phyloP scores from a whole-genome alignment of 2,797 vertebrate genomes.

The Manis crassicaudata region DNA sequence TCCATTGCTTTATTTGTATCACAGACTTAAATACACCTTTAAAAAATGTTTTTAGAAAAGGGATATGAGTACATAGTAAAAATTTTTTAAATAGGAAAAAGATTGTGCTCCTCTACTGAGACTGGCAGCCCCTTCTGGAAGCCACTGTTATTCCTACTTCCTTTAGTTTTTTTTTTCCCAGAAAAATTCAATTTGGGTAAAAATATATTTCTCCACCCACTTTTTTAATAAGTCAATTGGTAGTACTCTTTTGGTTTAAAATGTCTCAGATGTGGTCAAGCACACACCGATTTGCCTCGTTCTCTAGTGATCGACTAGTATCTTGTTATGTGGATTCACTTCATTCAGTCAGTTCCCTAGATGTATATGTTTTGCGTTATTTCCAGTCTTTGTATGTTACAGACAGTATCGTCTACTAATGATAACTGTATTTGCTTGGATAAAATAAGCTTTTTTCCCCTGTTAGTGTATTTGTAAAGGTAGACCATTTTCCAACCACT shows the following conservation, averaged over 20 bases:
- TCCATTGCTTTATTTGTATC: constrained; percentile 42
- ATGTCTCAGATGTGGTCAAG: neutral
- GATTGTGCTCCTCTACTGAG: neutral
- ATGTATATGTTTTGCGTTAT: neutral
- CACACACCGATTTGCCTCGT: neutral
- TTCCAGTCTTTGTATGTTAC: neutral
- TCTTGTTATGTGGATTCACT: neutral
- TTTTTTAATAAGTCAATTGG: neutral
- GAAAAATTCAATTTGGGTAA: constrained; percentile 21
- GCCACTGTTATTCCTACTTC: neutral
- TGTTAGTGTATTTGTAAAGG: neutral
- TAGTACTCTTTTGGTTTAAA: constrained; percentile 21
- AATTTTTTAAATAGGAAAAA: neutral
- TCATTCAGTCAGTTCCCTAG: neutral
- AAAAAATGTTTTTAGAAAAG: neutral
- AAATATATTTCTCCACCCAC: neutral
- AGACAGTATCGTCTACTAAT: neutral
- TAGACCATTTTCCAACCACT: neutral
- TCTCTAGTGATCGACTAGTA: neutral
- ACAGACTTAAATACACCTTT: neutral
- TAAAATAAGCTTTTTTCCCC: constrained; percentile 16
- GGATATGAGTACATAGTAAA: neutral
- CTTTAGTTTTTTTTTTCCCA: neutral
- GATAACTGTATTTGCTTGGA: constrained; percentile 13
- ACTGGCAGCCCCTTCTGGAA: neutral